Conservation (phyloP, 2,113 vertebrate genomes). For the Corydoras maculifer region DNA sequence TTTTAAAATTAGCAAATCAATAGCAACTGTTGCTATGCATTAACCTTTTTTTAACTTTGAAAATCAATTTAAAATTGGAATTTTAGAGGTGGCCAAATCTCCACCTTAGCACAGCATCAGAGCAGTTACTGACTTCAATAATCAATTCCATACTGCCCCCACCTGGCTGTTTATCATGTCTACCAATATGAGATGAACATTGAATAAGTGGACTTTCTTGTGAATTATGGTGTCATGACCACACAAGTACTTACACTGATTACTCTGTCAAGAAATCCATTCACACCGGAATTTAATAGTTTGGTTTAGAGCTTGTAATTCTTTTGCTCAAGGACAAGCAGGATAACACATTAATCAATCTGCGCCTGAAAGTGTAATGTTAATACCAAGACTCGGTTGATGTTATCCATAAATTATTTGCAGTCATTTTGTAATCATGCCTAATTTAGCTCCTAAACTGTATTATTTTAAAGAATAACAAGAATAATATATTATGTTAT, state of each 20-base stretch:
- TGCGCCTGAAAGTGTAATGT: not conserved
- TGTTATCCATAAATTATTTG: too few relatives aligned
- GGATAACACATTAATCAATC: not conserved
- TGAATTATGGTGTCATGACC: slow-evolving; percentile 16
- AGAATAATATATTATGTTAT: too few relatives aligned
- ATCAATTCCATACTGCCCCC: slow-evolving; percentile 26
- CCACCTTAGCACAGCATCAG: too few relatives aligned
- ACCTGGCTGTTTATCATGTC: slow-evolving; percentile 19
- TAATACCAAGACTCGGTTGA: not conserved
- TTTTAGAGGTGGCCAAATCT: too few relatives aligned
- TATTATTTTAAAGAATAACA: too few relatives aligned
- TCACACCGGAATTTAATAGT: not conserved
- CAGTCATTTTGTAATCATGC: too few relatives aligned
- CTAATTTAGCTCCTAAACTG: too few relatives aligned
- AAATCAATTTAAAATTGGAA: too few relatives aligned
- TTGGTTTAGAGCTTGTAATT: not conserved
- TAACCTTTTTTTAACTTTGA: too few relatives aligned
- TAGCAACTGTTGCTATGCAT: too few relatives aligned
- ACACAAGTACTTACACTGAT: slow-evolving; percentile 31
- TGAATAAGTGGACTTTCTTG: slow-evolving; percentile 5
- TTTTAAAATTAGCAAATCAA: too few relatives aligned
- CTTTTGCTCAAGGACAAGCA: not conserved
- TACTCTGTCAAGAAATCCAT: slow-evolving; percentile 7
- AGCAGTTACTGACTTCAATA: not conserved
- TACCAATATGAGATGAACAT: not conserved